These are phyloP conservation scores for Micrastur ruficollis DNA, from an alignment of 2,797 vertebrate species.

Conservation along the genomic window DNA sequence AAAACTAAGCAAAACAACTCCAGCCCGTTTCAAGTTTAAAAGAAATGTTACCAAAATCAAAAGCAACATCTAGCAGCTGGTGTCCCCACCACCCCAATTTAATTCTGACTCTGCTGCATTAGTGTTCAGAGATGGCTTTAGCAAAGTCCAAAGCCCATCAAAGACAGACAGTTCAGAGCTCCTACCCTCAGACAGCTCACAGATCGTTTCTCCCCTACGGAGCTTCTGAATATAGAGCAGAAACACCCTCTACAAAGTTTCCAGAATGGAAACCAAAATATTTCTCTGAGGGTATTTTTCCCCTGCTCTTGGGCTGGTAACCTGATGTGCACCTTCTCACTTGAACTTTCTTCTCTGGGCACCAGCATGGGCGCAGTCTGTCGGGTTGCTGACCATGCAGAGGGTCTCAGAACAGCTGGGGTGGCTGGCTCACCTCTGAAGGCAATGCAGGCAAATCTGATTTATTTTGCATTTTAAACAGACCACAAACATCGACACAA, in stretches of 20 bases:
- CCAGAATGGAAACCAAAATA: conserved; percentile 60
- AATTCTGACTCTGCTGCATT: neutral
- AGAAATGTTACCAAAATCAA: conserved; percentile 16
- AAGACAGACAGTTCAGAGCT: neutral
- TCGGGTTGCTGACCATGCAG: neutral
- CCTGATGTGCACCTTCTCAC: conserved; percentile 6
- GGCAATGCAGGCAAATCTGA: neutral
- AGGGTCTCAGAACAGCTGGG: neutral
- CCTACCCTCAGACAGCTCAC: neutral
- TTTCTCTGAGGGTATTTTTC: conserved; percentile 44
- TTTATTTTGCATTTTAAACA: neutral
- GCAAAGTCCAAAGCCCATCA: neutral
- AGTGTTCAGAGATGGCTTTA: neutral
- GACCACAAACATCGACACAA: neutral
- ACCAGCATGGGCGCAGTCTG: rapidly evolving
- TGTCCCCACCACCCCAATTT: neutral
- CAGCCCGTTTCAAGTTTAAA: neutral
- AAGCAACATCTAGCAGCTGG: neutral
- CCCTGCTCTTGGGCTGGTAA: neutral
- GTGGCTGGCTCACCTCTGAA: neutral
- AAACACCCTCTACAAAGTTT: neutral
- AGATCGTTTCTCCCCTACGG: neutral
- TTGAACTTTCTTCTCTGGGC: neutral
- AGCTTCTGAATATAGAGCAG: conserved; percentile 18
- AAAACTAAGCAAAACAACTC: conserved; percentile 12